Evolutionary conservation across 2,113 vertebrate genomes (phyloP), one percentile per base, ranked within the genome.

Genomic region (Paedocypris sp.): DNA sequence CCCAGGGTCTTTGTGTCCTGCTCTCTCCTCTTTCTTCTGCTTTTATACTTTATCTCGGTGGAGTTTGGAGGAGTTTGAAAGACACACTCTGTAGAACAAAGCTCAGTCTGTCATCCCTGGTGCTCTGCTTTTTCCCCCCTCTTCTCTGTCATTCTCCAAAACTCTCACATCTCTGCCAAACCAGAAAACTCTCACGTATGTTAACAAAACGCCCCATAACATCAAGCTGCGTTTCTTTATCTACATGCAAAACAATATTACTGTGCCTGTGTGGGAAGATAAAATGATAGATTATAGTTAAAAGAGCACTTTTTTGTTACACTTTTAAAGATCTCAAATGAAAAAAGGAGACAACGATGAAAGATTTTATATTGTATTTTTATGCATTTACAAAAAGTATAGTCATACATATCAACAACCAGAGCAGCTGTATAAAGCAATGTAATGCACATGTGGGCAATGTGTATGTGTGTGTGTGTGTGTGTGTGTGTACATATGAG

Each of bases 11-110:
- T 63, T 68, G 60, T 68, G 52, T 25, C 36, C 20, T 46, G 13
- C 61, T 26, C 10, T 57, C 41, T 45, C 29, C 46, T 60, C 45
- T 62, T 31, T 52, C 59, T 39, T 5, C 66, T 65, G 66, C 59
- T 62, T 65, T 66, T 43, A 49, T 12, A 10, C 31, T 32, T 26
- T 52, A 13, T 13, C 15, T 36, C 61, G 29, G 38, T 43, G 42
- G 52, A 59, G 56, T 33, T 20, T 32, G 5, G 1, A 7, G 50
- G 39, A 12, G 39, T 72, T 75, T 73, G 66, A 73, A 72, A 74
- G 61, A 47, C 64, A 60, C 50, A 41, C 10, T 63, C 50, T 49
- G 50, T 46, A 54, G 69, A 78, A 77, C 68, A 82, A 75, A 76
- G 77, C 60, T 64, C 65, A 67, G 42, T 60, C 57, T 67, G 70